These are phyloP conservation scores for Carassius auratus DNA, from an alignment of 2,113 vertebrate species.

Conservation along the genomic window DNA sequence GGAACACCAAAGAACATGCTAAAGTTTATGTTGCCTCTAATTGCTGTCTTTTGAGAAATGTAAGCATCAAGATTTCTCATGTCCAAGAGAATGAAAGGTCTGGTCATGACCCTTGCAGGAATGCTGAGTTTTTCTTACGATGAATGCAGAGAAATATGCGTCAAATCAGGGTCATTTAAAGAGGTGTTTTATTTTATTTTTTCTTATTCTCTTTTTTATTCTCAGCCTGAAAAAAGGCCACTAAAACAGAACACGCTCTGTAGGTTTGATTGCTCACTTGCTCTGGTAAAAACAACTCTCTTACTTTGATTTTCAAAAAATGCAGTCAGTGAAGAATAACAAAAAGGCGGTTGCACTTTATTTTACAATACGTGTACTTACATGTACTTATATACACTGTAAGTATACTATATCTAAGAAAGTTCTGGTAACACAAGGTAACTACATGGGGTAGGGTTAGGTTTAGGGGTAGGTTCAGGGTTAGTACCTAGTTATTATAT, in stretches of 20 bases:
- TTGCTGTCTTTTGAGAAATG: no score
- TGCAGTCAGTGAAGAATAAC: neutral
- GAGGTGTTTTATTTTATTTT: constrained; percentile 7
- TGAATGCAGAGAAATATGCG: constrained; percentile 14
- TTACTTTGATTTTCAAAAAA: constrained; percentile 38
- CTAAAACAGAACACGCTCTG: constrained; percentile 33
- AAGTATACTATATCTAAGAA: no score
- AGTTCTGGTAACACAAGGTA: no score
- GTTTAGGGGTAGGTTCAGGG: no score
- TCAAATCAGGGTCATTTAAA: constrained; percentile 49
- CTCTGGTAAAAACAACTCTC: constrained; percentile 29
- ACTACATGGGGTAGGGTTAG: no score
- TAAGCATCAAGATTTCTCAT: neutral
- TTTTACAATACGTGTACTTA: no score
- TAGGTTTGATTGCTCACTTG: constrained; percentile 31
- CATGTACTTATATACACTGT: no score
- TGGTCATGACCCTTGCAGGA: neutral
- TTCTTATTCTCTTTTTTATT: constrained; percentile 29
- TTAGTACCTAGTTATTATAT: no score
- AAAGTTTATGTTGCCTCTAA: neutral
- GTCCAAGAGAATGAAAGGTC: neutral
- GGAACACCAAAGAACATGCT: neutral
- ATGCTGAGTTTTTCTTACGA: constrained; percentile 1
- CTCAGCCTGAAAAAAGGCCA: constrained; percentile 29
- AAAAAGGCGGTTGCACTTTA: neutral